Base-by-base conservation (phyloP, 1,140 invertebrate species). In the Euglossa dilemma region DNA sequence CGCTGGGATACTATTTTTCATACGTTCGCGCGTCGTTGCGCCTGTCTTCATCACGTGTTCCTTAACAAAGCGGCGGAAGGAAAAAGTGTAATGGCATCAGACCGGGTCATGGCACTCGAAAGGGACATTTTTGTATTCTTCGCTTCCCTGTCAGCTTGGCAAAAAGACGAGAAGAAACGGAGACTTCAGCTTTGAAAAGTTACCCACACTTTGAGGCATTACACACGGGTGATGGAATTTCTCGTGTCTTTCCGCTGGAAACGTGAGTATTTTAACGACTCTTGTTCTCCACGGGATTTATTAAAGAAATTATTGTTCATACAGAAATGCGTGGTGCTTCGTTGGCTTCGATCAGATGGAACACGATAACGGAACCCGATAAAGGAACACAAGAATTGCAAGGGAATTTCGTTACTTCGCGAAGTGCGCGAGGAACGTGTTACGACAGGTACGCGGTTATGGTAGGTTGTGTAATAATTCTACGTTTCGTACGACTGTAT, bases 71-170 rank as follows among this genome's bases (percentile, higher is more conserved):
- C 43, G 43, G 12, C 20, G 23, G 28, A 66, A 45, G 12, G 23
- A 43, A n/a, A 67, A 67, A 67, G 43, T 14, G 64, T 45, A 67
- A 67, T 67, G 43, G 43, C 43, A 43, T 67, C 64, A 45, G 23
- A 23, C 6, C 64, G 43, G 64, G 23, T 67, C 64, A 67, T 23
- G 23, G 12, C 36, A 45, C 23, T 67, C 64, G 64, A 67, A 67
- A 67, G 23, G 12, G 14, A 45, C 23, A 67, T 23, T 45, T 45
- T 45, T 67, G 36, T 45, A 67, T 67, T 20, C 43, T 45, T 45
- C 5, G 7, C 43, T 66, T 20, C 6, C 6, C 11, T 45, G 43
- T 20, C 3, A 61, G 7, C 28, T 8, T 18, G 64, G 20, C 11
- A 54, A 7, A 54, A 54, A 57, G 23, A 9, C 4, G 23, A 57